phyloP scores from a whole-genome alignment of 2,888 invertebrate genomes.

The Agapostemon virescens region DNA sequence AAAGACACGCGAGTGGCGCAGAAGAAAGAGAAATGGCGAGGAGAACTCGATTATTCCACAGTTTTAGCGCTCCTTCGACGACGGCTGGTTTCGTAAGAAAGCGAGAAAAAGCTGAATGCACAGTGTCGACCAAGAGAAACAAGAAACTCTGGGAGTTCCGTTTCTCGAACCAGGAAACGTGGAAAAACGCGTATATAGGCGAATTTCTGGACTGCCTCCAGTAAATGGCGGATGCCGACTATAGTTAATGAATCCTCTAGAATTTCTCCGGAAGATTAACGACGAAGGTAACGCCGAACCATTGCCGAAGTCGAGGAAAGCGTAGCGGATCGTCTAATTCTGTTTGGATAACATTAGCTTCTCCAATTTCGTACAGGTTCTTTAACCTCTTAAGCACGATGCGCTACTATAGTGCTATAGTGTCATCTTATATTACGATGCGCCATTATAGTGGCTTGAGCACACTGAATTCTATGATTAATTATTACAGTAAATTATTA shows the following conservation, averaged over 20 bases:
- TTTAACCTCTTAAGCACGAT: too few relatives aligned
- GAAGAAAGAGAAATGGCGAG: conserved; percentile 34
- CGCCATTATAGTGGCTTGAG: too few relatives aligned
- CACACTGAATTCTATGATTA: too few relatives aligned
- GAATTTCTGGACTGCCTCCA: conserved; percentile 51
- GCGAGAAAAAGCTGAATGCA: conserved; percentile 32
- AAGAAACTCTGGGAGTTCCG: conserved; percentile 29
- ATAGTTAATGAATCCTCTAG: conserved; percentile 67
- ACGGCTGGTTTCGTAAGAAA: conserved; percentile 31
- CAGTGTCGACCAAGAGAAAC: conserved; percentile 33
- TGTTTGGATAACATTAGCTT: background rate
- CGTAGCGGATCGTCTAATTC: conserved; percentile 48
- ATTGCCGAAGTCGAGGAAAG: conserved; percentile 38
- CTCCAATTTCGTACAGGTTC: background rate
- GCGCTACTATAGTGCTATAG: too few relatives aligned
- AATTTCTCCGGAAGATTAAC: conserved; percentile 67
- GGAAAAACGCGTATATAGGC: conserved; percentile 41
- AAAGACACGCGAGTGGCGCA: background rate
- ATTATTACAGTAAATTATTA: too few relatives aligned
- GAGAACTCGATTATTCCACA: conserved; percentile 59
- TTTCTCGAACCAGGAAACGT: background rate
- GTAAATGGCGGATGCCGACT: conserved; percentile 56
- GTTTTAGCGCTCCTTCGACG: conserved; percentile 46
- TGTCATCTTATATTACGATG: too few relatives aligned
- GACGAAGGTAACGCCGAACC: conserved; percentile 57